phyloP scores from a whole-genome alignment of 2,113 vertebrate genomes.

The Phrynosoma platyrhinos region DNA sequence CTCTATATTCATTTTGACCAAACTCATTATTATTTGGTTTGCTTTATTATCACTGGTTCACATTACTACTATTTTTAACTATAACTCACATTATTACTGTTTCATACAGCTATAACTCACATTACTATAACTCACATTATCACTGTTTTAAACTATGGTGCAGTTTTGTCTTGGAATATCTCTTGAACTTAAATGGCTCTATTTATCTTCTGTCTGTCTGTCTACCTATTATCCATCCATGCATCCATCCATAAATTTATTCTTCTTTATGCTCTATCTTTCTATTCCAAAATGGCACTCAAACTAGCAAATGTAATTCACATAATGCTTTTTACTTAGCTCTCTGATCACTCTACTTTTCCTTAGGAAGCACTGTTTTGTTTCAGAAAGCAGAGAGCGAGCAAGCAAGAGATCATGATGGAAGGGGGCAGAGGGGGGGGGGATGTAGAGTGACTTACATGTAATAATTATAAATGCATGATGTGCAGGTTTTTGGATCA shows the following conservation, averaged over 20 bases:
- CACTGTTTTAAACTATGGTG: background rate
- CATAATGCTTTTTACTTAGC: background rate
- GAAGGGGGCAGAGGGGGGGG: background rate
- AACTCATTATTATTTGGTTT: too few species aligned
- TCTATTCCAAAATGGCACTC: background rate
- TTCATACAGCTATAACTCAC: too few species aligned
- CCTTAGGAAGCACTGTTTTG: background rate
- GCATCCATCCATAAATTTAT: too few species aligned
- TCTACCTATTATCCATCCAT: too few species aligned
- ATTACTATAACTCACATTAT: too few species aligned
- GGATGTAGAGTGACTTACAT: conserved; percentile 82
- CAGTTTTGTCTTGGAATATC: background rate
- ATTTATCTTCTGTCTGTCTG: too few species aligned
- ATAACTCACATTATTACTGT: too few species aligned
- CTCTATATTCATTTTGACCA: too few species aligned
- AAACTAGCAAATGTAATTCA: background rate
- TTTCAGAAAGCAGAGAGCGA: conserved; percentile 46
- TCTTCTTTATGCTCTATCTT: too few species aligned
- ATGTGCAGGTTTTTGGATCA: conserved; percentile 87
- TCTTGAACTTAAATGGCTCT: too few species aligned
- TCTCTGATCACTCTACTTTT: background rate
- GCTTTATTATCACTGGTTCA: too few species aligned
- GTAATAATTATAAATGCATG: conserved; percentile 86
- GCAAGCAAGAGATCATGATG: conserved; percentile 18
- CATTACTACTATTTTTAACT: too few species aligned